Percentiles rank a stretch among this genome's conserved stretches.
Evolutionary conservation across 2,888 invertebrate species (phyloP).

Genomic region (Campoplex nolae): DNA sequence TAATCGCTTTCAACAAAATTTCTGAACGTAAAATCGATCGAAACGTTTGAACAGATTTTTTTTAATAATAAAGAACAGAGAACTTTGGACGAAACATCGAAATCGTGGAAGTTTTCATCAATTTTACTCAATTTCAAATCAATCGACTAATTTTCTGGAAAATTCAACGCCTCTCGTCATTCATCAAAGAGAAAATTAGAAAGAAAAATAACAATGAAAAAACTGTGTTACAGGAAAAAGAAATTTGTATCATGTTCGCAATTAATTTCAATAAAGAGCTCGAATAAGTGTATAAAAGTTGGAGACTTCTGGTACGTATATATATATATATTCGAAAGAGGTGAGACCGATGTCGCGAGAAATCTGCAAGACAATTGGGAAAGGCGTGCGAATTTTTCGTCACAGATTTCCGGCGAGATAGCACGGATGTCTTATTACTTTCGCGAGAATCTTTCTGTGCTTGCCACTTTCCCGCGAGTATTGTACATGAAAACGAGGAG

Average conservation of each 20-base stretch:
- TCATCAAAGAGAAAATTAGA: background rate
- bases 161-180: background rate
- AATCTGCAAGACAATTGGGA: slow-evolving; percentile 56
- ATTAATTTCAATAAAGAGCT: background rate
- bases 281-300: background rate
- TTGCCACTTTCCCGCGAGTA: slow-evolving; percentile 55
- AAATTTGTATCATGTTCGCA: background rate
- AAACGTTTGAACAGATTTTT: background rate
- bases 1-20: no score
- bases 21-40: background rate
- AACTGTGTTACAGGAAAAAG: background rate
- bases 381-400: slow-evolving; percentile 64
- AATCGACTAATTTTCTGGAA: background rate
- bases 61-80: background rate
- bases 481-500: slow-evolving; percentile 1
- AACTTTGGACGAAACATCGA: background rate
- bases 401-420: slow-evolving; percentile 57
- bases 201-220: background rate
- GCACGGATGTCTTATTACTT: slow-evolving; percentile 53
- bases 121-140: background rate
- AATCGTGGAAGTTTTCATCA: background rate
- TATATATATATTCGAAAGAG: slow-evolving; percentile 8
- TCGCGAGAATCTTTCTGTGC: slow-evolving; percentile 40
- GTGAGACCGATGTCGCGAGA: slow-evolving; percentile 33
- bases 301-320: background rate